A percentile compares a stretch with the other conserved stretches of the same genome.
phyloP scores from a whole-genome alignment of 2,797 vertebrate species.

The Rhinella marina region DNA sequence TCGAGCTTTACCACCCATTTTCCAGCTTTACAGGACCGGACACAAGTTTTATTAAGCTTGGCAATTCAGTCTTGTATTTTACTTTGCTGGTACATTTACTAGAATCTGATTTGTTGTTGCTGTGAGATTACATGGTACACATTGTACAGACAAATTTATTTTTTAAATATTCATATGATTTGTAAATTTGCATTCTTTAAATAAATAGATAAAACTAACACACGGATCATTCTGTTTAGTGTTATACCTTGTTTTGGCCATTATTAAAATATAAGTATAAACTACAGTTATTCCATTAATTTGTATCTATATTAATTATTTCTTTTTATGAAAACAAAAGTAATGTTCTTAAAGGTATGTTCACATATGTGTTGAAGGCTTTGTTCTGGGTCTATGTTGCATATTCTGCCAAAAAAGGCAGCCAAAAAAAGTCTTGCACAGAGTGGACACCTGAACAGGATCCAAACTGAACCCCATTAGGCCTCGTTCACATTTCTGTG shows the following conservation, averaged over 20 bases:
- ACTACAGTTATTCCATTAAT: neutral
- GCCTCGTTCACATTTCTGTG: too few species aligned
- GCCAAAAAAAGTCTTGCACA: too few species aligned
- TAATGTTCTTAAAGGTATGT: neutral
- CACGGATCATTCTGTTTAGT: neutral
- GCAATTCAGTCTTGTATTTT: slow-evolving; percentile 27
- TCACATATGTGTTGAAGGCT: too few species aligned
- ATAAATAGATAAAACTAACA: slow-evolving; percentile 3
- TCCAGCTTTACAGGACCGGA: slow-evolving; percentile 45
- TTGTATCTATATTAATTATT: neutral
- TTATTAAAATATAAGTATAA: neutral
- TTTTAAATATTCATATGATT: neutral
- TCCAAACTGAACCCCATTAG: too few species aligned
- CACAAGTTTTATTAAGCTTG: slow-evolving; percentile 53
- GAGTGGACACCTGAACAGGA: too few species aligned
- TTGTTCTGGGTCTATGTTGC: too few species aligned
- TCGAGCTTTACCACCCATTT: slow-evolving; percentile 56
- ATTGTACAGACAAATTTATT: slow-evolving; percentile 6
- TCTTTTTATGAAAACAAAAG: neutral
- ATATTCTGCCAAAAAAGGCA: too few species aligned
- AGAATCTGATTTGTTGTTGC: slow-evolving; percentile 1
- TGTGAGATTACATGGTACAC: slow-evolving; percentile 2
- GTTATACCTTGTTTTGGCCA: neutral
- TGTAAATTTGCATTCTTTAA: neutral
- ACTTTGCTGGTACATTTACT: neutral